Evolutionary conservation across 2,888 invertebrate species (phyloP).

Genomic region (Troides helena): DNA sequence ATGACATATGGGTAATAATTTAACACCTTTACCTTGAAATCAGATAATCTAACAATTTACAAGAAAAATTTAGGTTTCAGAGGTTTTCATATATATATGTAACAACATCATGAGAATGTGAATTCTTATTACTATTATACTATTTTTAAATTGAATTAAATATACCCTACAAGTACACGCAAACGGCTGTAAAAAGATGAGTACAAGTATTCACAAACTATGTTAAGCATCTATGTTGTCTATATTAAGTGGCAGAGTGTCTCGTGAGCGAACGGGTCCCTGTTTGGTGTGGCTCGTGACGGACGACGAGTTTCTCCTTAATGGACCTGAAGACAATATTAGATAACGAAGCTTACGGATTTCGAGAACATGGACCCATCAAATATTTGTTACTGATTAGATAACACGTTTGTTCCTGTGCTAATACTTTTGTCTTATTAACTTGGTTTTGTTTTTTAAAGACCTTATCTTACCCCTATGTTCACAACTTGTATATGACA

Average conservation of each 20-base stretch:
- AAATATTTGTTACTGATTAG: conserved; percentile 39
- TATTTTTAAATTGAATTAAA: not conserved
- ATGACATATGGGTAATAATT: no score
- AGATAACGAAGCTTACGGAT: conserved; percentile 49
- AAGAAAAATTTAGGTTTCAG: no score
- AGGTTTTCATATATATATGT: no score
- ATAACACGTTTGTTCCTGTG: not conserved
- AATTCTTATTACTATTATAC: not conserved
- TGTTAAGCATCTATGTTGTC: conserved; percentile 20
- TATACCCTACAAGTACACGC: not conserved
- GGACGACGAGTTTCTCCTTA: conserved; percentile 57
- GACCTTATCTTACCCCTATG: not conserved
- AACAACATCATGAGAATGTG: no score
- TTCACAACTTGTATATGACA: no score
- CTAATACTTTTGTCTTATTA: not conserved
- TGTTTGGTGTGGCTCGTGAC: conserved; percentile 53
- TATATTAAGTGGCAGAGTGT: conserved; percentile 17
- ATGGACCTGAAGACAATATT: conserved; percentile 56
- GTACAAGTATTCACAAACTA: not conserved
- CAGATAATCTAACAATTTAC: no score
- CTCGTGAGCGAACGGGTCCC: conserved; percentile 25
- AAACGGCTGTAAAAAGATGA: not conserved
- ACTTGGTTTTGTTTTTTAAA: not conserved
- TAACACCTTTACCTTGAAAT: no score
- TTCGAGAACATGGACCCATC: conserved; percentile 45